These are phyloP conservation scores for Patella ulyssiponensis DNA, from an alignment of 2,888 invertebrate genomes.

Conservation along the genomic window DNA sequence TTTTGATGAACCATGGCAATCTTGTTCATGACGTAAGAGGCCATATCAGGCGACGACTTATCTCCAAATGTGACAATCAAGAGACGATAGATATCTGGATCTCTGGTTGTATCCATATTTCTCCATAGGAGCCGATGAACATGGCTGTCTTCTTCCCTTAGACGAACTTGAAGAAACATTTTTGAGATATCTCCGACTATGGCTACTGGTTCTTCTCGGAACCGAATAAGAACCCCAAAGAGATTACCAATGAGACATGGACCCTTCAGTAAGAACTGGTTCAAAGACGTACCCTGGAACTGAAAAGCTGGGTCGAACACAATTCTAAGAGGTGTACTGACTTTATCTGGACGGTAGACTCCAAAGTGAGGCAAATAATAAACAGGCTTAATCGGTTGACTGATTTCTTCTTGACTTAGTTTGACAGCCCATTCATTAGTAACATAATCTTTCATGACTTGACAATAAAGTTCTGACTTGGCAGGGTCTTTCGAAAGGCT, in stretches of 20 bases:
- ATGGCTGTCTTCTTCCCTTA: neutral
- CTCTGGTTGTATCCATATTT: neutral
- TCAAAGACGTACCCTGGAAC: neutral
- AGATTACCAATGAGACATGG: too few relatives aligned
- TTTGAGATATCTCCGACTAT: conserved; percentile 20
- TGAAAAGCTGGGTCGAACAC: conserved; percentile 26
- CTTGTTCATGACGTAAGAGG: conserved; percentile 18
- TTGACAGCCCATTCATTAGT: too few relatives aligned
- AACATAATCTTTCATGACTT: too few relatives aligned
- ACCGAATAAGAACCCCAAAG: conserved; percentile 2
- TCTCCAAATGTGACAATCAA: neutral
- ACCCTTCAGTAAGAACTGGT: too few relatives aligned
- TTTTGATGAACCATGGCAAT: conserved; percentile 12
- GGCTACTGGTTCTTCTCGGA: conserved; percentile 14
- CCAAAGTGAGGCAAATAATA: too few relatives aligned
- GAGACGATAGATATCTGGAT: neutral
- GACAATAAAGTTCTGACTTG: too few relatives aligned
- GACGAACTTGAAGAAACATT: too few relatives aligned
- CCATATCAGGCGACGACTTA: conserved; percentile 6
- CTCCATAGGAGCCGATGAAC: conserved; percentile 3
- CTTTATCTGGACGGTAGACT: too few relatives aligned
- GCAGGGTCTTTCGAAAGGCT: too few relatives aligned
- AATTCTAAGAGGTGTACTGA: conserved; percentile 23
- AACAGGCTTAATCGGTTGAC: too few relatives aligned
- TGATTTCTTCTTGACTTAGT: too few relatives aligned